Evolutionary conservation across 2,797 vertebrate genomes (phyloP).

Genomic region (Yasuhikotakia modesta): DNA sequence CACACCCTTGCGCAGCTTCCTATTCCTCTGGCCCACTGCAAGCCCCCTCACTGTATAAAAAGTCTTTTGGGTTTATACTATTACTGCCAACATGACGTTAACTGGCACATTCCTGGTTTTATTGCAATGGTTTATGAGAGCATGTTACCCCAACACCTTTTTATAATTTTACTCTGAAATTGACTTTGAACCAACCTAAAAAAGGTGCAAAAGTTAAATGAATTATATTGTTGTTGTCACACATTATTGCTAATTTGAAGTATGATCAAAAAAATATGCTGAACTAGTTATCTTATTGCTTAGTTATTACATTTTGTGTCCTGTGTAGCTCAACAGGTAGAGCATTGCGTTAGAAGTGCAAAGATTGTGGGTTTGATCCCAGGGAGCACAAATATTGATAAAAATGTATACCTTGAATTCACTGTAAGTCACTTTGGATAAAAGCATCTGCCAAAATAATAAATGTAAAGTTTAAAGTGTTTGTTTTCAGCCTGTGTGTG

Average conservation of each 20-base stretch:
- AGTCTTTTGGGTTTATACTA: slow-evolving; percentile 6
- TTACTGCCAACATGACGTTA: neutral
- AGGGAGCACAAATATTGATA: too few species aligned
- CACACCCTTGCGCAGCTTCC: slow-evolving; percentile 9
- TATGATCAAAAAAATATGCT: too few species aligned
- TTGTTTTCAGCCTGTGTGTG: slow-evolving; percentile 27
- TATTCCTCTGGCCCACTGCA: slow-evolving; percentile 21
- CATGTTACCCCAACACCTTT: too few species aligned
- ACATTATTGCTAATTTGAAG: too few species aligned
- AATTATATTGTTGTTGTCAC: neutral
- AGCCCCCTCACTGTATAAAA: slow-evolving; percentile 31
- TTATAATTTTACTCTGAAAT: neutral
- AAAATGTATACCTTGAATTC: too few species aligned
- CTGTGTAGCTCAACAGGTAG: too few species aligned
- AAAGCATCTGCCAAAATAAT: too few species aligned
- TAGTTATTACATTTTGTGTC: too few species aligned
- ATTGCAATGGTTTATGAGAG: neutral
- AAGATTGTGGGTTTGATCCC: too few species aligned
- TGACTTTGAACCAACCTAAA: neutral
- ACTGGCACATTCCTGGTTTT: neutral
- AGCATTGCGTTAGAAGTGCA: too few species aligned
- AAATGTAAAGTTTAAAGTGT: neutral
- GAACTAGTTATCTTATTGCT: too few species aligned
- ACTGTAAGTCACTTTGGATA: too few species aligned
- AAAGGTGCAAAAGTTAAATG: neutral